These are phyloP conservation scores for Hirtodrosophila cameraria DNA, from an alignment of 2,888 invertebrate genomes.

Conservation along the genomic window DNA sequence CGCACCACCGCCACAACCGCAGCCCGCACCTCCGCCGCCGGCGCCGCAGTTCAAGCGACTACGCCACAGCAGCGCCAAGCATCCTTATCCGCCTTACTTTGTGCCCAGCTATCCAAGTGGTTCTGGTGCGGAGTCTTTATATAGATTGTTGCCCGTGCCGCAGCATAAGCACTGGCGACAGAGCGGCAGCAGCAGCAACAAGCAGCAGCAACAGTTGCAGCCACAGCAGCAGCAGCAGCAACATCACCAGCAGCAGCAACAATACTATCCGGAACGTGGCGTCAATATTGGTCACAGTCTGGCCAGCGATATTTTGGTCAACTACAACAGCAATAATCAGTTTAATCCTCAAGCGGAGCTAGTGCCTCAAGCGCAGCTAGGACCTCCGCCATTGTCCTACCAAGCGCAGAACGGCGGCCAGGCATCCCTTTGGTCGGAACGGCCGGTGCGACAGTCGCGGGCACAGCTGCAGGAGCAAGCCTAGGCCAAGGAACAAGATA, in stretches of 20 bases:
- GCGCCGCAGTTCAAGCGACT: constrained; percentile 58
- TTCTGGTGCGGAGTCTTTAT: constrained; percentile 52
- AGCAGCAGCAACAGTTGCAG: constrained; percentile 86
- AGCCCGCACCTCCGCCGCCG: constrained; percentile 3
- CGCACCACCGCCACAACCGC: constrained; percentile 54
- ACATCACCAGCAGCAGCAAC: constrained; percentile 85
- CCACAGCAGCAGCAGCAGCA: constrained; percentile 23
- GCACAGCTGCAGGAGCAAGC: constrained; percentile 82
- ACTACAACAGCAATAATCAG: constrained; percentile 88
- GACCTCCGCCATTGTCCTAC: constrained; percentile 66
- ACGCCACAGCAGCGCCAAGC: constrained; percentile 48
- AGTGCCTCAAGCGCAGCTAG: constrained; percentile 69
- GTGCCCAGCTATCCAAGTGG: constrained; percentile 61
- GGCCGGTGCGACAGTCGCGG: constrained; percentile 64
- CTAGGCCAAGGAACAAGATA: constrained; percentile 80
- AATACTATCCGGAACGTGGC: constrained; percentile 87
- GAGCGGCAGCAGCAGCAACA: constrained; percentile 83
- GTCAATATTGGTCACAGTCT: constrained; percentile 64
- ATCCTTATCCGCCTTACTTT: constrained; percentile 67
- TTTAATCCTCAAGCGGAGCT: constrained; percentile 81
- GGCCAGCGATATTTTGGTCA: constrained; percentile 84
- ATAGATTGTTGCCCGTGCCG: constrained; percentile 55
- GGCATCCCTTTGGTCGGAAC: constrained; percentile 60
- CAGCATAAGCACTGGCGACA: constrained; percentile 64
- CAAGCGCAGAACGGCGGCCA: constrained; percentile 65